Evolutionary conservation across 2,888 invertebrate species (phyloP), one percentile per base, ranked within the genome.

Genomic region (Drosophila demipolita): DNA sequence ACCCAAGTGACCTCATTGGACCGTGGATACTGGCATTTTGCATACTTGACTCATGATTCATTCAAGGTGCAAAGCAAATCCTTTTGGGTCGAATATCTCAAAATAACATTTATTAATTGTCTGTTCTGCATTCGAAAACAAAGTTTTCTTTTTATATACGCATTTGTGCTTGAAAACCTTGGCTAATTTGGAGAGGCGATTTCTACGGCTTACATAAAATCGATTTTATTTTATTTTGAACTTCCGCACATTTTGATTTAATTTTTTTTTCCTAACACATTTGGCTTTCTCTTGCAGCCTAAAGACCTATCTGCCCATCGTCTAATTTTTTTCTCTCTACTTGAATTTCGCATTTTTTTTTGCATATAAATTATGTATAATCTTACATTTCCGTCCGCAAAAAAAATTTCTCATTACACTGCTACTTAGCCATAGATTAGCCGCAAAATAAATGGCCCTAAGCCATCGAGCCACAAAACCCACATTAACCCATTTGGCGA

Each of bases 1-100:
- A 88, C 83, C 82, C 75, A 63, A 63, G 38, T 91, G 90, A 90
- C 91, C 91, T 80, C 85, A 83, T 87, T 89, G 85, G 32, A 50
- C n/a, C 32, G 36, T 52, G 35, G 15, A 35, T 52, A 40, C 68
- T 38, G 66, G 71, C 64, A 59, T 66, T 70, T 63, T 75, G 72
- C 77, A 69, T 76, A 62, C 52, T 64, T 67, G 35, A 55, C 49
- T 70, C 66, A 72, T 70, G 76, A 72, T 82, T 75, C 80, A 79
- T 75, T 54, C 48, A 59, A 35, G 12, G 45, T 40, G 9, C 9
- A 35, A 4, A 17, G 15, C 23, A 23, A 20, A 20, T 15, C 52
- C 32, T 20, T 33, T 20, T 33, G 15, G 3, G 1, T 9, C 15
- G 17, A 12, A 32, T 32, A 32, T 42, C 9, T 42, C n/a, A 23